Evolutionary conservation across 2,888 invertebrate genomes (phyloP).

Genomic region (Brenthis hecate): DNA sequence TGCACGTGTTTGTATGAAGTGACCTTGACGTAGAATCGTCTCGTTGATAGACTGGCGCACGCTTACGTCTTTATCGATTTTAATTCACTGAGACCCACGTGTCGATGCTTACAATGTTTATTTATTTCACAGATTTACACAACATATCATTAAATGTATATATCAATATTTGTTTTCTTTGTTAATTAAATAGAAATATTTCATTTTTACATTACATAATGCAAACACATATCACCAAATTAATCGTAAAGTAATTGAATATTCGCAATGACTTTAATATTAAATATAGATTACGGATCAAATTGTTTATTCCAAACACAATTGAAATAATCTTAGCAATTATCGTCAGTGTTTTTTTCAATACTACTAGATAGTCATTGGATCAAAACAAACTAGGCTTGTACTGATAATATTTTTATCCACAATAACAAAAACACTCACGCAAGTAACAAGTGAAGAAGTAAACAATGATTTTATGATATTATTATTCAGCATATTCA

Average conservation of each 20-base stretch:
- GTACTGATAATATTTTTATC: constrained; percentile 54
- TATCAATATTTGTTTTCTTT: constrained; percentile 44
- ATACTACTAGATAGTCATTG: constrained; percentile 17
- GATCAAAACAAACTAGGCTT: constrained; percentile 24
- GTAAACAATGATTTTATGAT: constrained; percentile 78
- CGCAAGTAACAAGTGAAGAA: constrained; percentile 62
- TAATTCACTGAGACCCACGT: constrained; percentile 75
- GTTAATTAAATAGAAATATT: constrained; percentile 44
- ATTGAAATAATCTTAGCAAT: constrained; percentile 14
- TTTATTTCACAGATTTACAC: constrained; percentile 51
- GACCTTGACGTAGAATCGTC: constrained; percentile 79
- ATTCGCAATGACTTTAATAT: constrained; percentile 78
- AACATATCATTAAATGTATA: constrained; percentile 41
- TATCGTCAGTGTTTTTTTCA: constrained; percentile 16
- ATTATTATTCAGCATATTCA: constrained; percentile 74
- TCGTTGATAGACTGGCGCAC: constrained; percentile 78
- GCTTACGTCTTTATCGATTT: constrained; percentile 77
- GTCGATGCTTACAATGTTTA: constrained; percentile 63
- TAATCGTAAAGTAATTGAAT: constrained; percentile 62
- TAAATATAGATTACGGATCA: constrained; percentile 48
- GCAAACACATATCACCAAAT: constrained; percentile 56
- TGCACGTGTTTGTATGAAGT: constrained; percentile 77
- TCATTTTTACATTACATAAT: constrained; percentile 72
- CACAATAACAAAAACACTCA: constrained; percentile 80
- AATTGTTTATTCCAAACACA: constrained; percentile 41